Evolutionary conservation across 2,113 vertebrate genomes (phyloP), one percentile per base, ranked within the genome.

Genomic region (Echinops telfairi): DNA sequence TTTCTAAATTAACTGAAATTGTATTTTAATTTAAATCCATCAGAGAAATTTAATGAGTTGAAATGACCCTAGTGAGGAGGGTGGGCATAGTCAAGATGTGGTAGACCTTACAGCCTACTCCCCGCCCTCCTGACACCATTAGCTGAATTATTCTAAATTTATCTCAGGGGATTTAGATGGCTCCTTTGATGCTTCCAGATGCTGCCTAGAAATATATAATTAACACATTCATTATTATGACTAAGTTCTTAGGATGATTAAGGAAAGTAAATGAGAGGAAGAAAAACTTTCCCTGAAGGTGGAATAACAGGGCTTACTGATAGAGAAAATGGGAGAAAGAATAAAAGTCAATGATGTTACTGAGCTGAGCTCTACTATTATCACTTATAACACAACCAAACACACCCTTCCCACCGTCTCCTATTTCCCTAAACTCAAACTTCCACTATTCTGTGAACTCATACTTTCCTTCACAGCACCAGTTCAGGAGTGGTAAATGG

Each of bases 1-100:
- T 89, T 95, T 73, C 33, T 23, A 79, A 83, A 36, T 86, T 89
- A 78, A 76, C 57, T 36, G 23, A 84, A 90, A 47, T 92, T 38
- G 17, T 36, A 64, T 89, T 89, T 66, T 64, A 88, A 43, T 83
- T 90, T 75, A 90, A 87, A n/a, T 68, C 4, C 31, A 53, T 66
- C 20, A 75, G 53, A 82, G 15, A 73, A 62, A 66, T 90, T 58
- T 80, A 90, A 94, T 92, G 22, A 88, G 47, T 60, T 68, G 25
- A 95, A 76, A 78, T 75, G 22, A 70, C 19, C 36, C 60, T 27
- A 62, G 71, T 25, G n/a, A 80, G 29, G 27, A 66, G 17, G 33
- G 47, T 53, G 47, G 8, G 7, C 38, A 19, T 7, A 53, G 22
- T 70, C 3, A 80, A 76, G 71, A 17, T 86, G 19, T 29, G 58